Evolutionary conservation across 53 echinoderm and acorn worm species (phyloP).

Genomic region (Echinarachnius parma): DNA sequence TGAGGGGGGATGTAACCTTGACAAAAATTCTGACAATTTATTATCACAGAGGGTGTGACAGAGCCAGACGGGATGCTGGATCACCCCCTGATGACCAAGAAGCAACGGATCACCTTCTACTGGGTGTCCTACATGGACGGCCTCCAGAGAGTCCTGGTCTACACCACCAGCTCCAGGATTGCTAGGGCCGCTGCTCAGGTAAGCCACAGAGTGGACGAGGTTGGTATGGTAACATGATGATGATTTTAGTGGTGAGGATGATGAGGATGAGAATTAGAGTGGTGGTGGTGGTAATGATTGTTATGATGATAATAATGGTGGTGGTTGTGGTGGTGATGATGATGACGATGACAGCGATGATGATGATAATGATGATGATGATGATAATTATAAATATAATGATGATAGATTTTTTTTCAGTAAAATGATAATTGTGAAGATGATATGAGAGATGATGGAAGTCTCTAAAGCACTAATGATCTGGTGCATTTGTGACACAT

Average conservation of each 20-base stretch:
- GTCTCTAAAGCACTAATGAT: too few species aligned
- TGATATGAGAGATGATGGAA: neutral
- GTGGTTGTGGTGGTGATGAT: neutral
- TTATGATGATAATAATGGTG: neutral
- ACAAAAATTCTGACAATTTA: neutral
- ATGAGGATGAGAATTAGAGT: too few species aligned
- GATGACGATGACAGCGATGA: neutral
- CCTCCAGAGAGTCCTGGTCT: conserved; percentile 82
- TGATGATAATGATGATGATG: neutral
- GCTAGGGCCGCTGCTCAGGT: conserved; percentile 84
- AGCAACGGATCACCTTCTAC: conserved; percentile 82
- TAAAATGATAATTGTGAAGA: neutral
- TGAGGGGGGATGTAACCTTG: too few species aligned
- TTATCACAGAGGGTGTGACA: conserved; percentile 63
- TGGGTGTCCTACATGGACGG: conserved; percentile 99
- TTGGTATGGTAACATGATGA: neutral
- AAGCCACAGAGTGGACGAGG: neutral
- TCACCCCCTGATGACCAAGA: conserved; percentile 86
- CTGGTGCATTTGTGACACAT: too few species aligned
- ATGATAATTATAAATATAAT: neutral
- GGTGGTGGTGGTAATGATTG: neutral
- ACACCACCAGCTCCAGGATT: conserved; percentile 74
- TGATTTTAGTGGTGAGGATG: too few species aligned
- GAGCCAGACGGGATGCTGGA: conserved; percentile 79
- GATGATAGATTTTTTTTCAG: neutral